Percentiles rank a stretch among this genome's conserved stretches.
These are phyloP conservation scores for Aromia moschata DNA, from an alignment of 2,888 invertebrate genomes.

Conservation along the genomic window DNA sequence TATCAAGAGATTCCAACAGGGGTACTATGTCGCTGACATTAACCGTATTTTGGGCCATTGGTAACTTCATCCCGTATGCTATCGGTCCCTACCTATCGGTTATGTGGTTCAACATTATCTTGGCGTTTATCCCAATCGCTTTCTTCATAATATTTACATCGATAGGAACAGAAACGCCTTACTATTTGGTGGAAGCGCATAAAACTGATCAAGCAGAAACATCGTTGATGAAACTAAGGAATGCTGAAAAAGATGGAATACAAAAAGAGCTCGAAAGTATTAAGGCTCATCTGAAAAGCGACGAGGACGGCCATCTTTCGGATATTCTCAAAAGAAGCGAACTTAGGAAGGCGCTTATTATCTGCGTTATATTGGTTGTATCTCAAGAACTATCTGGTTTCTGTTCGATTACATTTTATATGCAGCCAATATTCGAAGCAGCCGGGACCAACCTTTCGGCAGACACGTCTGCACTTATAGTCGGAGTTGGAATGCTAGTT, in stretches of 20 bases:
- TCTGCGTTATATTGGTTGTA: conserved; percentile 65
- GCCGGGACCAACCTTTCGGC: conserved; percentile 72
- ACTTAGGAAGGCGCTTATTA: conserved; percentile 79
- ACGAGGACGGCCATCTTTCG: conserved; percentile 52
- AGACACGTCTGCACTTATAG: conserved; percentile 76
- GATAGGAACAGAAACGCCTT: conserved; percentile 73
- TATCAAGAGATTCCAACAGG: conserved; percentile 77
- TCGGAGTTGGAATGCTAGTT: conserved; percentile 77
- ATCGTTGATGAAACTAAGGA: conserved; percentile 74
- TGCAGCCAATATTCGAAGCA: conserved; percentile 74
- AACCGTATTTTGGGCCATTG: conserved; percentile 74
- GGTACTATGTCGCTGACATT: conserved; percentile 75
- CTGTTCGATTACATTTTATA: conserved; percentile 45
- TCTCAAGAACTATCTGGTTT: conserved; percentile 83
- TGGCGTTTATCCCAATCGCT: conserved; percentile 60
- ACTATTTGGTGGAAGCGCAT: conserved; percentile 70
- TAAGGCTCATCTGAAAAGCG: conserved; percentile 33
- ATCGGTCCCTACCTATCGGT: conserved; percentile 78
- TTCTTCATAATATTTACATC: conserved; percentile 74
- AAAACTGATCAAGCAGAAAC: conserved; percentile 69
- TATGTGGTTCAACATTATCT: conserved; percentile 66
- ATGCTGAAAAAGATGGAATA: conserved; percentile 70
- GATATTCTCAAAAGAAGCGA: conserved; percentile 67
- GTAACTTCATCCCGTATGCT: conserved; percentile 73
- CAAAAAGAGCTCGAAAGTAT: conserved; percentile 65